Evolutionary conservation across 2,113 vertebrate species (phyloP), one percentile per base, ranked within the genome.

Genomic region (Fregetta grallaria): DNA sequence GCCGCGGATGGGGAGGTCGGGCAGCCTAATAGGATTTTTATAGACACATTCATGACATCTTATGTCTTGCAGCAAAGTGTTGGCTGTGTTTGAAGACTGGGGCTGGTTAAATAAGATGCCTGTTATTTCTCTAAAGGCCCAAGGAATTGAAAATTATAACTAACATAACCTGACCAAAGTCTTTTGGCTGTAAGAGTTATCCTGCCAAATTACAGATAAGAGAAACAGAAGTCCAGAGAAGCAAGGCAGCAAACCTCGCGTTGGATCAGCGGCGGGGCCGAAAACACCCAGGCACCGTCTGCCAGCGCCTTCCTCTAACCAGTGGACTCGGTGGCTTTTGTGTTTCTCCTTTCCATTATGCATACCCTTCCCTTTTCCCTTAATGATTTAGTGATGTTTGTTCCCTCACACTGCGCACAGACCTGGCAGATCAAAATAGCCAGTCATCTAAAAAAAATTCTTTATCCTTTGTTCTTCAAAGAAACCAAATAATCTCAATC

Each of bases 321-420:
- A 53, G 86, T 1, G 25, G 86, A 3, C 76, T 52, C 42, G 0
- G 79, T 91, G 86, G 94, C 94, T 97, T 96, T 95, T 97, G 94
- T 96, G 92, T 86, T 83, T 77, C 93, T 95, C 94, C 94, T 97
- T 94, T 92, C 96, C 95, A 97, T 97, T 97, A 97, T 97, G 94
- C 92, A 97, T 97, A 86, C 91, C 95, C 96, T 96, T 97, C 82
- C 93, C 90, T 90, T 85, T 74, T 42, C 88, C 96, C 96, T 97
- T 97, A 97, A 97, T 97, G 97, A 97, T 97, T 97, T 94, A 97
- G 96, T 97, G 97, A 96, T 97, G 96, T 97, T 97, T 97, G 97
- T 97, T 97, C 97, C 95, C 94, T 97, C 97, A 95, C 88, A 97
- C 97, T 97, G 97, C 26, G 95, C 65, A 2, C 96, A 97, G 96